These are phyloP conservation scores for Amphipoea lucens DNA, from an alignment of 2,888 invertebrate genomes.

Conservation along the genomic window DNA sequence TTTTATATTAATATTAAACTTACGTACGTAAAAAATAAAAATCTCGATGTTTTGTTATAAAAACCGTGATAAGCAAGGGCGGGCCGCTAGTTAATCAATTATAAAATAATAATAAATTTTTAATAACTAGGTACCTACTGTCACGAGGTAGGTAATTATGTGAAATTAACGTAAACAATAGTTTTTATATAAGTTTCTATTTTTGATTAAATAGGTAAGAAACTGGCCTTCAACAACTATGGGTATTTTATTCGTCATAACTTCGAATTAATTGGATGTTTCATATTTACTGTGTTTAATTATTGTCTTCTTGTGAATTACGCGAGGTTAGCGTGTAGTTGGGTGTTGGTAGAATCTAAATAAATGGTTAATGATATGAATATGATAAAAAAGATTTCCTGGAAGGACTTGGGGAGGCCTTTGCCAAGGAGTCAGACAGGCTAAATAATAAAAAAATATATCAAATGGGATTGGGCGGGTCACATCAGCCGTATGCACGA, in stretches of 20 bases:
- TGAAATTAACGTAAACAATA: conserved; percentile 35
- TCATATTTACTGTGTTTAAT: not conserved
- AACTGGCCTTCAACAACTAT: conserved; percentile 38
- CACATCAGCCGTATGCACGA: no score
- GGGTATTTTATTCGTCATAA: conserved; percentile 14
- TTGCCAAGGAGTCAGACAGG: not conserved
- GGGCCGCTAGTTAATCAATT: no score
- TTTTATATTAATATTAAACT: no score
- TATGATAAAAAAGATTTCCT: not conserved
- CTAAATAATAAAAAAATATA: no score
- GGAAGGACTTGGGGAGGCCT: not conserved
- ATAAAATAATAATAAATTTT: conserved; percentile 32
- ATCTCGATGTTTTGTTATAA: not conserved
- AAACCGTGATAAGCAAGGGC: no score
- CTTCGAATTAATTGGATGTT: conserved; percentile 23
- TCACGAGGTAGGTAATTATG: not conserved
- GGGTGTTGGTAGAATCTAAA: not conserved
- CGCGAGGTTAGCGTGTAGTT: not conserved
- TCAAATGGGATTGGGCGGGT: no score
- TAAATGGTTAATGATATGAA: not conserved
- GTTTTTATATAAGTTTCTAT: not conserved
- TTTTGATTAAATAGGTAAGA: not conserved
- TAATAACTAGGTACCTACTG: conserved; percentile 12
- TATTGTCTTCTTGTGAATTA: not conserved
- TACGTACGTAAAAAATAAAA: no score